Conservation (phyloP, 1,140 invertebrate genomes). For the Heterodera schachtii region DNA sequence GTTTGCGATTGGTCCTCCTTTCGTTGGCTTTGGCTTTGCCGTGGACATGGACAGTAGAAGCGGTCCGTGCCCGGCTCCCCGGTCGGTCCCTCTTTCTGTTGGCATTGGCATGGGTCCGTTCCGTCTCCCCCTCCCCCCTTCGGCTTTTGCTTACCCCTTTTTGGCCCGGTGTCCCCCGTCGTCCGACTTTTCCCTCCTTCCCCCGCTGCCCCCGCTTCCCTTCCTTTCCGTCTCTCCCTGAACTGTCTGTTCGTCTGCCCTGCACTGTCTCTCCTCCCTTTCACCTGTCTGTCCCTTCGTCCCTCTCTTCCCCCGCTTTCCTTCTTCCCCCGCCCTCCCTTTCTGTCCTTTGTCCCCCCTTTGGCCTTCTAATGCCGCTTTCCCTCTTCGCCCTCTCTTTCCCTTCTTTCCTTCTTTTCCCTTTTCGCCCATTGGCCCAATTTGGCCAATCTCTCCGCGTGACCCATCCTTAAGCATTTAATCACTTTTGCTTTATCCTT, state of each 20-base stretch:
- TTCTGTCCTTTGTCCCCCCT: neutral
- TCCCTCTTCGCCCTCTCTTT: conserved; percentile 5
- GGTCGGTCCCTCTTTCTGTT: neutral
- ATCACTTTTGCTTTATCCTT: neutral
- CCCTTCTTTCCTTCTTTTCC: conserved; percentile 1
- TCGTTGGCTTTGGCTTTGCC: too few species aligned
- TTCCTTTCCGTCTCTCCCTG: conserved; percentile 15
- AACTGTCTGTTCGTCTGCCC: neutral
- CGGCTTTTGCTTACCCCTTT: neutral
- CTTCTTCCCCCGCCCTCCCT: neutral
- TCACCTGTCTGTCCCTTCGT: neutral
- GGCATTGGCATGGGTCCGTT: neutral
- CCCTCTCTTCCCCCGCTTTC: neutral
- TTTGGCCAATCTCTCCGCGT: neutral
- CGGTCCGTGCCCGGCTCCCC: conserved; percentile 5
- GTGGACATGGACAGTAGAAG: conserved; percentile 18
- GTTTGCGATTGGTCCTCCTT: neutral
- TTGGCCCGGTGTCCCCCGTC: neutral
- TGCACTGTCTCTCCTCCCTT: neutral
- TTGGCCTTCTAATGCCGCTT: conserved; percentile 13
- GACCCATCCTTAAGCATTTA: neutral
- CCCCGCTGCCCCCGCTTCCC: neutral
- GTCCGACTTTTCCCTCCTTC: neutral
- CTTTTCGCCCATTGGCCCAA: neutral
- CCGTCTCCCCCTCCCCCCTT: neutral